Evolutionary conservation across 2,113 vertebrate species (phyloP).

Genomic region (Lanius collurio): DNA sequence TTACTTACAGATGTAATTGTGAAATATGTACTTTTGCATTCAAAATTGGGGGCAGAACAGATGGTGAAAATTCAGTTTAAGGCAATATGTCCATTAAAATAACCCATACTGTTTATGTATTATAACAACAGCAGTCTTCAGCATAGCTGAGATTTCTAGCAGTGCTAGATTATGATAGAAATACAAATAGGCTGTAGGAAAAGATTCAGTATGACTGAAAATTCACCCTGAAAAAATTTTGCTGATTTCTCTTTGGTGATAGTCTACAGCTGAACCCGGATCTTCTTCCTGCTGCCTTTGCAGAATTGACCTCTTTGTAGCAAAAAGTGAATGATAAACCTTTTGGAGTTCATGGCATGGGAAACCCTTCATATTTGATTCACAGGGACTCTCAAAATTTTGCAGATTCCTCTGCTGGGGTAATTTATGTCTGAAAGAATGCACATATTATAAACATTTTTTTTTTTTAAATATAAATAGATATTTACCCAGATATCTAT

Average conservation of each 20-base stretch:
- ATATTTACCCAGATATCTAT: neutral
- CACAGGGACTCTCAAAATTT: neutral
- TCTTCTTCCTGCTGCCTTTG: neutral
- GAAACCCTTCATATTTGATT: neutral
- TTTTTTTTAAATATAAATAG: neutral
- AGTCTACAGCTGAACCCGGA: neutral
- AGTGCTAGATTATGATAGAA: conserved; percentile 17
- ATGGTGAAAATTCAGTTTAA: conserved; percentile 78
- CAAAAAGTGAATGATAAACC: neutral
- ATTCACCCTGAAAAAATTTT: neutral
- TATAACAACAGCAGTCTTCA: conserved; percentile 64
- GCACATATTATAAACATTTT: neutral
- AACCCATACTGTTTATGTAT: conserved; percentile 70
- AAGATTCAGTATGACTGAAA: neutral
- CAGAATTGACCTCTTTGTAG: neutral
- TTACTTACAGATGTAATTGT: conserved; percentile 86
- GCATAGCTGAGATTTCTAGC: conserved; percentile 26
- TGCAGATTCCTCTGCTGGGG: neutral
- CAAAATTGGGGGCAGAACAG: conserved; percentile 78
- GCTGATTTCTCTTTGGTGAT: neutral
- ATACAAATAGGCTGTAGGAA: conserved; percentile 9
- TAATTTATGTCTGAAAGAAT: neutral
- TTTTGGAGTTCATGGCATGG: neutral
- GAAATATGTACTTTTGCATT: conserved; percentile 81
- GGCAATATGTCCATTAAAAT: conserved; percentile 80